Base-by-base conservation (phyloP, 2,797 vertebrate genomes). In the Tolypeutes matacus region DNA sequence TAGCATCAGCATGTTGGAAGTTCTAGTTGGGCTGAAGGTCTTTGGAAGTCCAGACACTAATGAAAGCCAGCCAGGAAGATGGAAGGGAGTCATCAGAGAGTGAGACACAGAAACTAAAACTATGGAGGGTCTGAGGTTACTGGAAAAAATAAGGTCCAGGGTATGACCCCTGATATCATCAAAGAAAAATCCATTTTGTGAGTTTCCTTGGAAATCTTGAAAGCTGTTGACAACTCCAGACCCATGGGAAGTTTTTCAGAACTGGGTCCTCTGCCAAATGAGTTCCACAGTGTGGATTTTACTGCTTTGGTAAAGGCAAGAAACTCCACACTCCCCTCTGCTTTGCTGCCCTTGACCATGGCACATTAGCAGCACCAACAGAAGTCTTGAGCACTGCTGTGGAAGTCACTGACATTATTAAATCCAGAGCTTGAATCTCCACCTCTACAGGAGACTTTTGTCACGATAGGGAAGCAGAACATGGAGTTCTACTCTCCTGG, bases 241-340 rank as follows among this genome's bases (percentile, higher is more conserved):
- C 21, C 36, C 21, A 29, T 17, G 17, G 46, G 56, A 69, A 42
- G 64, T 53, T 42, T 14, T 60, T 12, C 2, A 2, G 83, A 60
- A 62, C 42, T 2, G 3, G 17, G 36, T 51, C 29, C n/a, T 70
- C 46, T 27, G 34, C 17, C 56, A 23, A 7, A 27, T 11, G 42
- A 81, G 89, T 70, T 49, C 64, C 87, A 56, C 51, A 31, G 27
- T 4, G 4, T 27, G 4, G n/a, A 31, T 23, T 34, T 70, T 18
- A 69, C 53, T 18, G 36, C 3, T 34, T 39, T 27, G 23, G 3
- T 31, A 27, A 23, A 27, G 13, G 13, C 69, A 39, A 39, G 62
- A 31, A 29, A 39, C 17, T 14, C 39, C 34, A 49, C 4, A 18
- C 2, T 4, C 1, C 11, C 9, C 12, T 3, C 1, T 0, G 13